Base-by-base conservation (phyloP, 2,888 invertebrate genomes). In the Entomobrya multifasciata region DNA sequence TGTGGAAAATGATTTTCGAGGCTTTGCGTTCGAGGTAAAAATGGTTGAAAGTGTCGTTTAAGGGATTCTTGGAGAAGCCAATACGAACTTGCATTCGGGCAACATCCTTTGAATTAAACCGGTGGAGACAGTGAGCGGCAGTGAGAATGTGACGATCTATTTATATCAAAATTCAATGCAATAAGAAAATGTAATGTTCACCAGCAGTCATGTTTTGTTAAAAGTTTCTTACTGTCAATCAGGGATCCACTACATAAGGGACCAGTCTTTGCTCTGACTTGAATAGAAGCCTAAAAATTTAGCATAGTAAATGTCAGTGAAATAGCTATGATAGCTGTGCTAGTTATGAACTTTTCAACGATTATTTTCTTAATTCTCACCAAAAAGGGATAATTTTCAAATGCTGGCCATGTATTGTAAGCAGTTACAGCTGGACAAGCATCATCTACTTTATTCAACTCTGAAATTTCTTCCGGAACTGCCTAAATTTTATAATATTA, bases 51-150 rank as follows among this genome's bases (percentile, higher is more conserved):
- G 89, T 89, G 62, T 89, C 88, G 60, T 89, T 89, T 20, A 36
- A 52, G 1, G 57, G 72, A 41, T 86, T 74, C 25, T 88, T 88
- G 0, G 86, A 57, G 22, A 89, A 89, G n/a, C 89, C 89, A 25
- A 89, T 81, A 4, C 89, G 80, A 25, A 89, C 88, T 79, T 89
- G 88, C 88, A 89, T 89, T 74, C 88, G 47, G 4, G 88, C 89
- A 52, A 89, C 89, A 55, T 89, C 89, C 27, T 83, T 86, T 4
- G 89, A 88, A 57, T 89, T 89, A 72, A 89, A 89, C 36, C 89
- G 44, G 60, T 88, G 88, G 13, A 89, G 72, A 30, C 89, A 89
- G 30, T 86, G 86, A 5, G 88, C 87, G 6, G 89, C 88, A n/a
- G 88, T 88, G 15, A 89, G 70, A 13, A 89, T 70, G 52, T 89